Base-by-base conservation (phyloP, 2,113 vertebrate genomes). In the Indri indri region DNA sequence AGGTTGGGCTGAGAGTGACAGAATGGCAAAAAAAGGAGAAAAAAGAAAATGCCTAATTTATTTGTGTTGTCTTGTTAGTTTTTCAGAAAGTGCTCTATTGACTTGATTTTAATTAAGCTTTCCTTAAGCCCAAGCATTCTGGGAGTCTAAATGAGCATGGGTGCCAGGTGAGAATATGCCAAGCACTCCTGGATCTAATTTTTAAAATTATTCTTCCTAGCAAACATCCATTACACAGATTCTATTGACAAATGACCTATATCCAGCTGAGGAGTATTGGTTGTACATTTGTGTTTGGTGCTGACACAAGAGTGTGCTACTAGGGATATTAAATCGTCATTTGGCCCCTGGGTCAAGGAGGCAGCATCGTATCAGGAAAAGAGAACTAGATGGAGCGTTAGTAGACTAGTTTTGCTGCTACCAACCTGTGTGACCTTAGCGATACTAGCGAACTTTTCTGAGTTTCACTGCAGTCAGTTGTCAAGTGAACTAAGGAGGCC, bases 31-130 rank as follows among this genome's bases (percentile, higher is more conserved):
- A 88, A 63, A 8, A 37, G 3, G 83, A 47, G 91, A n/a, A 61
- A 96, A 76, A 8, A 61, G 42, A 93, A 95, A 94, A 95, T 37
- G 30, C 22, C 34, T 68, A 37, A 82, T 84, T 84, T 89, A 84
- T 95, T 94, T 68, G 61, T 86, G 71, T 84, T 74, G 68, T 90
- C 77, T 97, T 96, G 68, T 93, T 97, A 86, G 82, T 96, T 96
- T 94, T 76, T 88, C 77, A 85, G 84, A 77, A 17, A 89, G 90
- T 10, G 34, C 25, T 95, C n/a, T 0, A 0, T 70, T 93, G 80
- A 97, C 85, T 95, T 96, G 87, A 84, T 92, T 97, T 98, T 96
- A 95, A 95, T 96, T 95, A 96, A 93, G 61, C 25, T 85, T 96
- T 97, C 59, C 84, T 94, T 95, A 92, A 94, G 96, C 42, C 30